Conservation (phyloP, 1,140 invertebrate genomes). For the Drosophila rufa region DNA sequence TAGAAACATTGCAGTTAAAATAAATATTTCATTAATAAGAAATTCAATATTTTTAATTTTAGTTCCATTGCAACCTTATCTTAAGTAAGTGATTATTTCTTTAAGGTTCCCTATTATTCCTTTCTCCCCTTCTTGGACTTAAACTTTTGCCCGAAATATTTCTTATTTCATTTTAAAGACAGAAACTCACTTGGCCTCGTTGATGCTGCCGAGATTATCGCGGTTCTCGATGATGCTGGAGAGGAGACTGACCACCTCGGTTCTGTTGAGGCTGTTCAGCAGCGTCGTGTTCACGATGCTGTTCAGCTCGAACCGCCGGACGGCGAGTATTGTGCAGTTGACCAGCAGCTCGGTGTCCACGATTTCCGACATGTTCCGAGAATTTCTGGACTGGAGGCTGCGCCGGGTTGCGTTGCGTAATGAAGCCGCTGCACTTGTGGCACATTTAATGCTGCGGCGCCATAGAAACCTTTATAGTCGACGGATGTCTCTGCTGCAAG, state of each 20-base stretch:
- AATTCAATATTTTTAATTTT: no score
- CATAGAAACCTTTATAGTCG: conserved; percentile 46
- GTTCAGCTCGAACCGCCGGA: conserved; percentile 76
- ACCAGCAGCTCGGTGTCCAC: conserved; percentile 82
- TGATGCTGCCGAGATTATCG: conserved; percentile 78
- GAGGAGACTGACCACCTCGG: conserved; percentile 77
- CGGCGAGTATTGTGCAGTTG: conserved; percentile 82
- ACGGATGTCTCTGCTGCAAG: conserved; percentile 2
- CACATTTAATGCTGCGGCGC: conserved; percentile 42
- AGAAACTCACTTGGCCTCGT: conserved; percentile 79
- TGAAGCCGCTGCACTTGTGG: conserved; percentile 42
- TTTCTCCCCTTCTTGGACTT: not conserved
- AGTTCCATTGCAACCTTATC: no score
- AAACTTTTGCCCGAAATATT: not conserved
- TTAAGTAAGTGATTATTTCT: not conserved
- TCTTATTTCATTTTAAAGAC: not conserved
- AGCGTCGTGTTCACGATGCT: conserved; percentile 76
- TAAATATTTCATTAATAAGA: no score
- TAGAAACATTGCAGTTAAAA: no score
- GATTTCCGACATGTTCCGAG: conserved; percentile 73
- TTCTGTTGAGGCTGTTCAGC: conserved; percentile 71
- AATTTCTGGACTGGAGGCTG: not conserved
- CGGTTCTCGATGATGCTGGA: conserved; percentile 81
- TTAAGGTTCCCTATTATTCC: not conserved
- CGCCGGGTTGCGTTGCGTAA: conserved; percentile 48